Conservation (phyloP, 2,113 vertebrate species). For the Syngnathoides biaculeatus region DNA sequence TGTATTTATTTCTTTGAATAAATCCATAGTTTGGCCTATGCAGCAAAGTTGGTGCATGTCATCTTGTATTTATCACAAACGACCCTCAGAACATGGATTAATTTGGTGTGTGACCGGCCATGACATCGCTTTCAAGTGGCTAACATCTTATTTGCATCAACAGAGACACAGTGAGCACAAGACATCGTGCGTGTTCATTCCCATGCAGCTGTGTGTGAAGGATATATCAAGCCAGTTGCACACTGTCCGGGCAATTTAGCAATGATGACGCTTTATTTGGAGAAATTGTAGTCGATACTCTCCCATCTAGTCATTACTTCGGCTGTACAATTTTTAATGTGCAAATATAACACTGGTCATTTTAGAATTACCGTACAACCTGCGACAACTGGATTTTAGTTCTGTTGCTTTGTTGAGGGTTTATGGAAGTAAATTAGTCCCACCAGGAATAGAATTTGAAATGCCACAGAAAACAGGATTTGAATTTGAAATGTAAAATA, state of each 20-base stretch:
- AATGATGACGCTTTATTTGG: background rate
- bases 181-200: constrained; percentile 17
- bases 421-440: too few species aligned
- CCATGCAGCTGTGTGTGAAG: constrained; percentile 16
- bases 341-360: background rate
- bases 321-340: background rate
- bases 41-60: constrained; percentile 13
- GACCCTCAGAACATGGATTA: constrained; percentile 12
- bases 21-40: constrained; percentile 2
- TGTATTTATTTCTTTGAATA: constrained; percentile 14
- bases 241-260: background rate
- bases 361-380: too few species aligned
- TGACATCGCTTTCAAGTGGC: constrained; percentile 23
- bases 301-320: background rate
- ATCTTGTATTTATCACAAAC: constrained; percentile 18
- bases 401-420: too few species aligned
- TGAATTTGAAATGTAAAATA: too few species aligned
- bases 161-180: constrained; percentile 6
- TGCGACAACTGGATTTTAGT: too few species aligned
- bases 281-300: background rate
- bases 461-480: too few species aligned
- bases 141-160: constrained; percentile 34
- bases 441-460: too few species aligned
- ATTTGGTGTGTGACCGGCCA: constrained; percentile 23
- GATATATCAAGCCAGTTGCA: constrained; percentile 30